phyloP scores from a whole-genome alignment of 2,113 vertebrate genomes.

The Ginglymostoma cirratum region DNA sequence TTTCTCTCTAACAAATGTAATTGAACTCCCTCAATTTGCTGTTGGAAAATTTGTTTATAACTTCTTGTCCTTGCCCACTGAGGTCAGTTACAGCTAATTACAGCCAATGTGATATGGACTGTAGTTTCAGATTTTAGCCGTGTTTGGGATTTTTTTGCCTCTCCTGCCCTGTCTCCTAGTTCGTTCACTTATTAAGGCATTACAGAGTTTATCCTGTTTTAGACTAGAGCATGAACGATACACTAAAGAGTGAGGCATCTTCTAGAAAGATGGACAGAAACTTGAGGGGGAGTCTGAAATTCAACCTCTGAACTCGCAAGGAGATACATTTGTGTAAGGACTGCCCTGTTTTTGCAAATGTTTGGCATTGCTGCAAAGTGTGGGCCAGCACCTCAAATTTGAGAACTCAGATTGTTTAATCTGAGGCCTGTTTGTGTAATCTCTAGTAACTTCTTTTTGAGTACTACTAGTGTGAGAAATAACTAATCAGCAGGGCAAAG shows the following conservation, averaged over 20 bases:
- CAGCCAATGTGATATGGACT: not conserved
- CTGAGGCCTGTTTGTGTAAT: not conserved
- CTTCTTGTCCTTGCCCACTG: not conserved
- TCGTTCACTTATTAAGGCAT: not conserved
- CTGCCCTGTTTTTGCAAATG: not conserved
- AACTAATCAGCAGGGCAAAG: not conserved
- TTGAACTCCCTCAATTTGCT: no score
- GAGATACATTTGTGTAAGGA: not conserved
- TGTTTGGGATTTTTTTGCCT: not conserved
- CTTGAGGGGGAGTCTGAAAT: not conserved
- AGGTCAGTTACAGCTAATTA: not conserved
- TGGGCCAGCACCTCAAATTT: not conserved
- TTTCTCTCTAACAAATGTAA: not conserved
- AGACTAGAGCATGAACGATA: not conserved
- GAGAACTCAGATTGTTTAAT: not conserved
- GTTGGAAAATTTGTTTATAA: not conserved
- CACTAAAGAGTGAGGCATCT: not conserved
- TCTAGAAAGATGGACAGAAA: not conserved
- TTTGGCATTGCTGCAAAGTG: not conserved
- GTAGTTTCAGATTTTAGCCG: not conserved
- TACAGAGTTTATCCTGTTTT: not conserved
- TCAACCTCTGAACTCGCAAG: not conserved
- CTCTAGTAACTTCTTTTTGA: not conserved
- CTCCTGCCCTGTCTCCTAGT: not conserved
- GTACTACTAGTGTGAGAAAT: not conserved